A percentile compares a stretch with the other conserved stretches of the same genome.
Evolutionary conservation across 2,797 vertebrate genomes (phyloP).

Genomic region (Brachyrhaphis roseni): DNA sequence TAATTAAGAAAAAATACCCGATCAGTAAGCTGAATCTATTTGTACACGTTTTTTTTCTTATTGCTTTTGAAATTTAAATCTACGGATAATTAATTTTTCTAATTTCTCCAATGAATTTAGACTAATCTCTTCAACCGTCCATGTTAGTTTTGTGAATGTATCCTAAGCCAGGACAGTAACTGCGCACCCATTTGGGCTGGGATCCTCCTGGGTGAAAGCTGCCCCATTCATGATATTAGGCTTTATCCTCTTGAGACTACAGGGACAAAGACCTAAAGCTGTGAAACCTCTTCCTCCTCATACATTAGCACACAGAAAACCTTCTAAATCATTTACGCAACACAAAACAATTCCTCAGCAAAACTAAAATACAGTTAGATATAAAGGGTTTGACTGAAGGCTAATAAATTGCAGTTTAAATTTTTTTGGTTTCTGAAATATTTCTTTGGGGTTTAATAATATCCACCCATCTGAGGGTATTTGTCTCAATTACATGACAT

Average conservation of each 20-base stretch:
- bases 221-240: slow-evolving; percentile 54
- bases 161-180: slow-evolving; percentile 56
- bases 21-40: neutral
- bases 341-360: slow-evolving; percentile 15
- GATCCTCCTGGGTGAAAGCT: slow-evolving; percentile 71
- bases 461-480: slow-evolving; percentile 11
- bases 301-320: slow-evolving; percentile 25
- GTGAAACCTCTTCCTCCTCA: slow-evolving; percentile 49
- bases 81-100: neutral
- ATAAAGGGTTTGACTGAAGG: neutral
- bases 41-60: neutral
- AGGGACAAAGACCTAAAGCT: slow-evolving; percentile 58
- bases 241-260: slow-evolving; percentile 59
- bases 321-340: neutral
- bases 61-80: neutral
- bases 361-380: slow-evolving; percentile 6
- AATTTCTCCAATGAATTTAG: neutral
- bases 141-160: slow-evolving; percentile 14
- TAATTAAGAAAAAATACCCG: neutral
- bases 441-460: neutral
- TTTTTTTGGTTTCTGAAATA: slow-evolving; percentile 14
- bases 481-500: slow-evolving; percentile 21
- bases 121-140: neutral
- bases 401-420: slow-evolving; percentile 10
- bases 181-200: slow-evolving; percentile 64